Base-by-base conservation (phyloP, 2,113 vertebrate genomes). In the Piaya cayana region DNA sequence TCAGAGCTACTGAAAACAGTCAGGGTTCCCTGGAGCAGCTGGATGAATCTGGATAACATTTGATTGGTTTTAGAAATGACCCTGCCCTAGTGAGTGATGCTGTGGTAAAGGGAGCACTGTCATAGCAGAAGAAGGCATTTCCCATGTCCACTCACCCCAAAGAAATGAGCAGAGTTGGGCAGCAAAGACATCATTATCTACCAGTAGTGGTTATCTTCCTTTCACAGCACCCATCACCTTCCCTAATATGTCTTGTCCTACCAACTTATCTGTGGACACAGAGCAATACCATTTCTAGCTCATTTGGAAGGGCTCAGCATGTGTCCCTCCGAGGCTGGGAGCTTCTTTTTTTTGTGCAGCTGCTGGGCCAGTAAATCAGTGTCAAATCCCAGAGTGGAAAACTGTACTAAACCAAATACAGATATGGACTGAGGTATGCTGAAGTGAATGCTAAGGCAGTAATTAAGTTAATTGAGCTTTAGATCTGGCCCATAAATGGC, bases 241-340 rank as follows among this genome's bases (percentile, higher is more conserved):
- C 29, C 26, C 58, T 39, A 15, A 26, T 2, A 8, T 5, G 6
- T 26, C 21, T 55, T 12, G 8, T 30, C 25, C 39, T 19, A 5
- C 3, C 2, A 39, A 29, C 6, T 60, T 12, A 12, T 21, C 22
- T 64, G 30, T 2, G 4, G 7, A 8, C 5, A 11, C 2, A 2
- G n/a, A 50, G 25, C 6, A 67, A 5, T 14, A 36, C 26, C 12
- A 74, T 32, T 63, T 50, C 11, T 7, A 74, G 21, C 8, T 78
- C 7, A 23, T 55, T 25, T 76, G 36, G 32, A 76, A 75, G 79
- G 3, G 11, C 9, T 80, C 36, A 65, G 21, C 12, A 22, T 0
- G 1, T 0, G 1, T 21, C 5, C 5, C 12, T 8, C 5, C 0
- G 1, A 26, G 37, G 1, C 21, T 25, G 19, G 20, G 49, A 59